Evolutionary conservation across 2,888 invertebrate genomes (phyloP).

Genomic region (Heterodera filipjevi): DNA sequence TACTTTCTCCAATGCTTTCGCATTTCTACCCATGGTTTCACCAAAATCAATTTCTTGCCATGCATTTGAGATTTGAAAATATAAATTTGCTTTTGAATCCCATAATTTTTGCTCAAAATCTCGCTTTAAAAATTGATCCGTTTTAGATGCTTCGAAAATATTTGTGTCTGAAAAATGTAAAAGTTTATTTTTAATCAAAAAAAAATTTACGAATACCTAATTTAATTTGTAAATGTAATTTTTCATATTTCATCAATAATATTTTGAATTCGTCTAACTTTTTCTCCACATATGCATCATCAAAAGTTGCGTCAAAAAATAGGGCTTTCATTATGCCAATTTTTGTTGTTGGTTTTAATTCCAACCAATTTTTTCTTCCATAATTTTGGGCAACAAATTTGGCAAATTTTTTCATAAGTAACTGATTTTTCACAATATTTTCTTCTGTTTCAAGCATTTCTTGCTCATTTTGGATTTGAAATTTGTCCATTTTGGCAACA

Average conservation of each 20-base stretch:
- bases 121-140: background rate
- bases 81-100: background rate
- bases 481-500: slow-evolving; percentile 12
- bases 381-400: background rate
- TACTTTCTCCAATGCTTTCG: background rate
- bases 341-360: background rate
- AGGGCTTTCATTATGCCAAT: background rate
- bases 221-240: background rate
- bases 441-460: background rate
- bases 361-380: background rate
- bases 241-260: background rate
- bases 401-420: background rate
- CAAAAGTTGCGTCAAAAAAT: background rate
- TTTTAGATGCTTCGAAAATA: background rate
- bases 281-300: background rate
- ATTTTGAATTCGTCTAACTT: background rate
- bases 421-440: background rate
- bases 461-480: background rate
- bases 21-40: background rate
- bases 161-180: background rate
- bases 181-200: background rate
- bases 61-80: background rate
- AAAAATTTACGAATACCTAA: background rate
- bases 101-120: background rate
- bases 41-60: background rate